These are phyloP conservation scores for Parnassius glacialis DNA, from an alignment of 2,888 invertebrate species.

Conservation along the genomic window DNA sequence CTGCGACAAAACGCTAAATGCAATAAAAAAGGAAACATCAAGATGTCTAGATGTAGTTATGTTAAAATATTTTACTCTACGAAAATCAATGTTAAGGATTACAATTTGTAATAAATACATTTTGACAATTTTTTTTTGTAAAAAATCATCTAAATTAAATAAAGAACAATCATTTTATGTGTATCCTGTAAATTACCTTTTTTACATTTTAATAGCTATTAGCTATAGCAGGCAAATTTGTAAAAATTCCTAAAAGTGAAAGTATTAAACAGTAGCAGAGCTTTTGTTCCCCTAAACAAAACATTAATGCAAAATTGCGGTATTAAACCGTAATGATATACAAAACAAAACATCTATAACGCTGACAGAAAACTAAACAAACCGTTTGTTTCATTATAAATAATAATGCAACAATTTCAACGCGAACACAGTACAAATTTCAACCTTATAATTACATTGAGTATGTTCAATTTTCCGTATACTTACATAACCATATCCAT, in stretches of 20 bases:
- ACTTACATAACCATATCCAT: slow-evolving; percentile 73
- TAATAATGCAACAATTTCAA: slow-evolving; percentile 34
- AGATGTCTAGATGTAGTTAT: too few relatives aligned
- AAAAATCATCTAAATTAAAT: too few relatives aligned
- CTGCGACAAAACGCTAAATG: not conserved
- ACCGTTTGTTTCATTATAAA: slow-evolving; percentile 21
- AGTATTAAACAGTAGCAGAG: not conserved
- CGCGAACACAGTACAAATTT: slow-evolving; percentile 57
- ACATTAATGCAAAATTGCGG: not conserved
- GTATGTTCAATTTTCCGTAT: slow-evolving; percentile 76
- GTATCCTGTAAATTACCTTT: too few relatives aligned
- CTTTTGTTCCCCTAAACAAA: not conserved
- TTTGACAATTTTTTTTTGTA: too few relatives aligned
- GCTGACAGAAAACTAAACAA: slow-evolving; percentile 30
- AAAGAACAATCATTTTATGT: too few relatives aligned
- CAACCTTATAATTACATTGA: slow-evolving; percentile 64
- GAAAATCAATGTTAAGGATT: too few relatives aligned
- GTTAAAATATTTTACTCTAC: too few relatives aligned
- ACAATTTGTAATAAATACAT: too few relatives aligned
- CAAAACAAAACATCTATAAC: not conserved
- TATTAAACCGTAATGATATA: not conserved
- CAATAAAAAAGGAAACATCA: not conserved
- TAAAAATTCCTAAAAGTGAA: too few relatives aligned
- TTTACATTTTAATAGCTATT: too few relatives aligned
- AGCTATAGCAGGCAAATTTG: too few relatives aligned